Base-by-base conservation (phyloP, 2,888 invertebrate species). In the Dichetophora obliterata region DNA sequence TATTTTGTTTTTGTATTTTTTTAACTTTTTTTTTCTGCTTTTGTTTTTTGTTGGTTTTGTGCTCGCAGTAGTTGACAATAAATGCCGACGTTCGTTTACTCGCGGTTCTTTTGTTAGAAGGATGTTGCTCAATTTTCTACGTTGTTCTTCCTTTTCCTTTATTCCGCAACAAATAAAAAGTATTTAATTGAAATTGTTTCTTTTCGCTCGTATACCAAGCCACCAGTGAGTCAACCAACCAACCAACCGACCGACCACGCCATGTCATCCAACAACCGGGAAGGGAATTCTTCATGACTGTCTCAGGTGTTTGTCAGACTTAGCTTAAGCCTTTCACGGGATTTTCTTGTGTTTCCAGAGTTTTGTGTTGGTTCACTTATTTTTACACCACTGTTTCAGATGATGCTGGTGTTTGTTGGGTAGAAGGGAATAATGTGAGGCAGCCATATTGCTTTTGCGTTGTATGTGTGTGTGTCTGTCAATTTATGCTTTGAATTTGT, bases 221-320 rank as follows among this genome's bases (percentile, higher is more conserved):
- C 57, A n/a, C 16, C 48, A 48, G 31, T 19, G 6, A 37, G 31
- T 19, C 9, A 37, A 37, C 37, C 43, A 19, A 19, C 24, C n/a
- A 31, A 9, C 14, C 61, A 14, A 61, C 14, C 27, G 4, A 22
- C 19, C 61, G 27, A 16, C 27, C 61, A 14, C 63, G 27, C n/a
- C 14, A 6, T 31, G 31, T 31, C 66, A 69, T 31, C 54, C 54
- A 43, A 48, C 54, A 54, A 27, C 69, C 52, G 50, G 50, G 52
- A 22, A 52, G 54, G 27, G 69, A 50, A 54, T 34, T 69, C 54
- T 22, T 52, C 22, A 24, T 87, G 86, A 86, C 86, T 86, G 88
- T 86, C 88, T 87, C 88, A 88, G 88, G 88, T 88, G 88, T 88
- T 87, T 85, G 85, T 86, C 84, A 87, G 88, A 84, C 87, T 86